Conservation (phyloP, 2,113 vertebrate species). For the Ranitomeya variabilis region DNA sequence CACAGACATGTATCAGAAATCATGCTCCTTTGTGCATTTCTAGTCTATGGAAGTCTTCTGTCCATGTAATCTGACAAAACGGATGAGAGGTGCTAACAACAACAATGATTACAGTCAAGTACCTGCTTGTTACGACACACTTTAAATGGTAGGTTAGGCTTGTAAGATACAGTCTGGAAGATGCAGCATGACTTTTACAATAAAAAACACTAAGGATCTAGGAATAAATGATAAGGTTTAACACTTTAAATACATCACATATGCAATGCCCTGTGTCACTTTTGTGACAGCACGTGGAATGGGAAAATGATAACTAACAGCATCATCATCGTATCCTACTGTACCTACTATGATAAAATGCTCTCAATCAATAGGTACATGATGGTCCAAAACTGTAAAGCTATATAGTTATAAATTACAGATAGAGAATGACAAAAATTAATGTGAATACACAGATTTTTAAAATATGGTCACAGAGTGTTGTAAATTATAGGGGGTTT, state of each 20-base stretch:
- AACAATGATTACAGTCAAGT: slow-evolving; percentile 38
- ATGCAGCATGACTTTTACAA: slow-evolving; percentile 20
- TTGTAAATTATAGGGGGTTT: no score
- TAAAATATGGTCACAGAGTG: no score
- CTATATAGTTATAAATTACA: no score
- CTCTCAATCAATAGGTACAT: background rate
- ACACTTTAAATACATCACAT: background rate
- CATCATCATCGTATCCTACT: background rate
- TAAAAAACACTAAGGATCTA: slow-evolving; percentile 21
- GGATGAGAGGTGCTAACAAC: slow-evolving; percentile 44
- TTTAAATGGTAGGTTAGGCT: slow-evolving; percentile 38
- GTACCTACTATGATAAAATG: background rate
- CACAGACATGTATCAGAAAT: background rate
- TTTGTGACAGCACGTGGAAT: background rate
- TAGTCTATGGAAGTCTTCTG: background rate
- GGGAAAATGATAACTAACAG: background rate
- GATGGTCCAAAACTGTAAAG: background rate
- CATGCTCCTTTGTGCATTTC: background rate
- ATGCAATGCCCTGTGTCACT: slow-evolving; percentile 24
- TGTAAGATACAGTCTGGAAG: background rate
- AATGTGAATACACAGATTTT: no score
- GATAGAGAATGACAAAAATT: no score
- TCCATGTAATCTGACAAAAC: slow-evolving; percentile 20
- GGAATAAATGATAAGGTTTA: slow-evolving; percentile 22
- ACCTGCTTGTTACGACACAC: slow-evolving; percentile 42